A percentile compares a stretch with the other conserved stretches of the same genome.
These are phyloP conservation scores for Noturus placidus DNA, from an alignment of 2,113 vertebrate genomes.

Conservation along the genomic window DNA sequence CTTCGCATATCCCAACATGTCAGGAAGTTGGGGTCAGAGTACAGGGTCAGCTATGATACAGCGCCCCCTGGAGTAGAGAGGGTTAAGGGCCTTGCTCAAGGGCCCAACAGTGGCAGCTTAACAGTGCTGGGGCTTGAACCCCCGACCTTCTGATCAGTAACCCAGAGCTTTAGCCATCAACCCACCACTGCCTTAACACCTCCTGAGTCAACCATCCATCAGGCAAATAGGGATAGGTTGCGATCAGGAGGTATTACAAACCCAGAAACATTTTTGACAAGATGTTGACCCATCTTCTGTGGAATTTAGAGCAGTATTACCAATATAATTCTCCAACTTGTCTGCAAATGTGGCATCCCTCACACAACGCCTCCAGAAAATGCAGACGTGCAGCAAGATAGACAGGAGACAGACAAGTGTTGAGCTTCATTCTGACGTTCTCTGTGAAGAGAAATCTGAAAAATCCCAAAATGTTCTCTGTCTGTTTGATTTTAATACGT, in stretches of 20 bases:
- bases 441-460: neutral
- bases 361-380: neutral
- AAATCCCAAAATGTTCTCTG: neutral
- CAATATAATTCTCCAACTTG: neutral
- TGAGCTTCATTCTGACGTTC: neutral
- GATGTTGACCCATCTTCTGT: neutral
- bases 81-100: too few species aligned
- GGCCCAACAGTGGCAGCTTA: too few species aligned
- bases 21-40: too few species aligned
- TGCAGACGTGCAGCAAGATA: neutral
- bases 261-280: neutral
- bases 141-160: too few species aligned
- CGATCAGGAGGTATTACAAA: neutral
- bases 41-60: too few species aligned
- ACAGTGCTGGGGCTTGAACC: too few species aligned
- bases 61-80: too few species aligned
- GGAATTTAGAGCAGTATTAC: neutral
- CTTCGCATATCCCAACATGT: too few species aligned
- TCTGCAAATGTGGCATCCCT: neutral
- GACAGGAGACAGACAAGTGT: neutral
- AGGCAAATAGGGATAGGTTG: neutral
- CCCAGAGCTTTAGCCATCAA: too few species aligned
- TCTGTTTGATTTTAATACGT: neutral
- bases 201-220: neutral
- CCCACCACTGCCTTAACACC: too few species aligned